Evolutionary conservation across 1,140 invertebrate species (phyloP), one percentile per base, ranked within the genome.

Genomic region (Drosophila lacteicornis): DNA sequence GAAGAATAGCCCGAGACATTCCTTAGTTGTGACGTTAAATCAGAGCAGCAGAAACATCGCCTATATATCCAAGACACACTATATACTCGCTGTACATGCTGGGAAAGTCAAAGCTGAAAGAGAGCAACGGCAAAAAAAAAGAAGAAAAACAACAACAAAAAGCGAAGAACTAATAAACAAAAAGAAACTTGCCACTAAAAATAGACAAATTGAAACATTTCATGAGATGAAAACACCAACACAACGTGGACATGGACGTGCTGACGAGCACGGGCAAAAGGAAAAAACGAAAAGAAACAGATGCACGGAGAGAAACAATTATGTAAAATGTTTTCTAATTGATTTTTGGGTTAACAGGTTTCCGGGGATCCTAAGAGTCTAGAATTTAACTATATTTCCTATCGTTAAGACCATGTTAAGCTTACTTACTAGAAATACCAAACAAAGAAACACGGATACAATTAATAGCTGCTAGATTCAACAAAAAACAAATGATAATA

Each of bases 151-250:
- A 11, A 63, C 33, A 66, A 71, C 33, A 55, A 62, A 40, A 76
- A 70, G 68, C 69, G 76, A 65, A 85, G 55, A 90, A 90, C 85
- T 88, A 88, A 88, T 88, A 90, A 90, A 90, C 85, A 90, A 90
- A 90, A 90, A 91, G 85, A 91, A 90, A 88, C 85, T 88, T 90
- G 81, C 75, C 47, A 58, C 85, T 90, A 88, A 90, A 88, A 88
- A 90, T 88, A 88, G 85, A 88, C 63, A 85, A 91, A 90, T 88
- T 88, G 81, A 88, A 88, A 88, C 85, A 90, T 88, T 87, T 87
- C 68, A 73, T 73, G 83, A 87, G 76, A 87, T 82, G 81, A 88
- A 84, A 90, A 88, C 82, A 85, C 77, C 71, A 87, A 87, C 82
- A 88, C 68, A 67, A 71, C 63, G 51, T 82, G 77, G 75, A 79